These are phyloP conservation scores for Hiodon alosoides DNA, from an alignment of 2,113 vertebrate species.

Conservation along the genomic window DNA sequence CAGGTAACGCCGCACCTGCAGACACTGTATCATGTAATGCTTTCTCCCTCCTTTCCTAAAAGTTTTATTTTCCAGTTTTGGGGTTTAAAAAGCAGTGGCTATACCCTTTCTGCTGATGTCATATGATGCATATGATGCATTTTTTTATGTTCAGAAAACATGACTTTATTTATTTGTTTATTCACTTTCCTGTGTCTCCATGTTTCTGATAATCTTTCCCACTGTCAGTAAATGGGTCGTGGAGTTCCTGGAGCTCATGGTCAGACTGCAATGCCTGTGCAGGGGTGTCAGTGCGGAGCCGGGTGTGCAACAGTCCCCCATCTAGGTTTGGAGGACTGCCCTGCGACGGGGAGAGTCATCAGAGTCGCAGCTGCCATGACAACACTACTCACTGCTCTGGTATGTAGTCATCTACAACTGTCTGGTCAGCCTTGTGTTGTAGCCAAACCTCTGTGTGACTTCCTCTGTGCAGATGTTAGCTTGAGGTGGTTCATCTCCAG, in stretches of 20 bases:
- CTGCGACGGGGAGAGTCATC: constrained; percentile 63
- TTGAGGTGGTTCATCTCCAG: not conserved
- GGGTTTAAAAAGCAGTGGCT: too few species aligned
- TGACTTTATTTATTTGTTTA: not conserved
- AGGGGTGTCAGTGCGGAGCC: constrained; percentile 57
- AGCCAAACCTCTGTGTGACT: too few species aligned
- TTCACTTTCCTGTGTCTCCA: not conserved
- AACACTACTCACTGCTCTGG: constrained; percentile 66
- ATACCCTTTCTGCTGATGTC: not conserved
- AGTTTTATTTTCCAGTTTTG: not conserved
- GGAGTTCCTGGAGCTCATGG: constrained; percentile 74
- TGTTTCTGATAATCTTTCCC: constrained; percentile 45
- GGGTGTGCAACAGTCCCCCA: constrained; percentile 67
- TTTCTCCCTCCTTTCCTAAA: too few species aligned
- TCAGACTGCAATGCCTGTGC: constrained; percentile 64
- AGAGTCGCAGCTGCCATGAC: constrained; percentile 66
- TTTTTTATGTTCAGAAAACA: not conserved
- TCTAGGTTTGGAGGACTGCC: constrained; percentile 67
- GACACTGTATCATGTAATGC: not conserved
- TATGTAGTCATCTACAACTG: constrained; percentile 31
- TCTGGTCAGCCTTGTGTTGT: not conserved
- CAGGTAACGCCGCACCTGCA: constrained; percentile 53
- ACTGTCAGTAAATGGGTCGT: constrained; percentile 66
- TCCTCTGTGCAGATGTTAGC: not conserved
- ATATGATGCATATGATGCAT: not conserved